Evolutionary conservation across 2,113 vertebrate genomes (phyloP).

Genomic region (Bothrops jararaca): DNA sequence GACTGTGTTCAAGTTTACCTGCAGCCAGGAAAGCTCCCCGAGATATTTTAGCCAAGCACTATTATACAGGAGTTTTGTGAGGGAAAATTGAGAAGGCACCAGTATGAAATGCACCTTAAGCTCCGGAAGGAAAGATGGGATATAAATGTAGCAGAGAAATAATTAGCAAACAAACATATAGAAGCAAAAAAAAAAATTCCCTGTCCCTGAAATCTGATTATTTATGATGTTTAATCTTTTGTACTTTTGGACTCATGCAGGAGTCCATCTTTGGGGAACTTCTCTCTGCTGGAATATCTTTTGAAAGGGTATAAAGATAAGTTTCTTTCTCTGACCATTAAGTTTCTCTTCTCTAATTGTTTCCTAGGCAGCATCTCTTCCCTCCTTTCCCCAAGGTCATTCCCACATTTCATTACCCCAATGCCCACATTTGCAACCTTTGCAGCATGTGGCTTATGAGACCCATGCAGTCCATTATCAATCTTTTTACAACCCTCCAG

Average conservation of each 20-base stretch:
- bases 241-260: neutral
- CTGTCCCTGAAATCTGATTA: neutral
- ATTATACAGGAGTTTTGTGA: neutral
- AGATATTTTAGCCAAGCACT: neutral
- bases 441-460: neutral
- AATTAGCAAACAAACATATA: neutral
- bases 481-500: neutral
- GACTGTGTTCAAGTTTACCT: neutral
- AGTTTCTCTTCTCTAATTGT: neutral
- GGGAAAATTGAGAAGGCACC: neutral
- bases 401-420: neutral
- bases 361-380: neutral
- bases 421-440: neutral
- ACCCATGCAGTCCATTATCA: neutral
- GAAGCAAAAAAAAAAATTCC: neutral
- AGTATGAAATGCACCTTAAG: neutral
- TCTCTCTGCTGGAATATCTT: neutral
- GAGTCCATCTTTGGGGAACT: neutral
- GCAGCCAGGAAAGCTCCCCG: neutral
- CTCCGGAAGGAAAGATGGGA: neutral
- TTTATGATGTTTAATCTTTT: neutral
- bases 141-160: neutral
- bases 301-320: neutral
- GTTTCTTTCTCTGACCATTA: neutral
- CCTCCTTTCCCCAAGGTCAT: too few relatives aligned